These are phyloP conservation scores for Deilephila porcellus DNA, from an alignment of 2,888 invertebrate genomes.

Conservation along the genomic window DNA sequence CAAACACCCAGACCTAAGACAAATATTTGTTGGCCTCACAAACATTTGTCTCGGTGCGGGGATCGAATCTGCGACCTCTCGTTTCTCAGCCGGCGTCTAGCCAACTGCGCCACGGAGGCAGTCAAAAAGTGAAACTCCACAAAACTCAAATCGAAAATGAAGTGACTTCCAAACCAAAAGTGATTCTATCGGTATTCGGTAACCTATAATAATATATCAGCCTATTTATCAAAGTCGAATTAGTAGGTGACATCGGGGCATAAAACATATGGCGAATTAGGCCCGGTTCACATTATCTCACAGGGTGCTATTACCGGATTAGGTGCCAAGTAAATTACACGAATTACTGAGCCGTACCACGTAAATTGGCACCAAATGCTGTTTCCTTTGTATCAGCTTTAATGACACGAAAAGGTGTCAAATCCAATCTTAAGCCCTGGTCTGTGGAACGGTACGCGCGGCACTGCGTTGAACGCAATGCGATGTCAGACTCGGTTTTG, in stretches of 20 bases:
- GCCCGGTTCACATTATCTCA: conserved; percentile 53
- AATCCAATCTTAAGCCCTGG: conserved; percentile 7
- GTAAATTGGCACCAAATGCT: conserved; percentile 47
- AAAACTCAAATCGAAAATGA: conserved; percentile 6
- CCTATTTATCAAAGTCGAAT: conserved; percentile 79
- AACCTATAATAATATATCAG: conserved; percentile 60
- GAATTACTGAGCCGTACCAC: conserved; percentile 44
- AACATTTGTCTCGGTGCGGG: too few relatives aligned
- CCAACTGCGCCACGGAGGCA: too few relatives aligned
- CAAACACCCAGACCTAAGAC: too few relatives aligned
- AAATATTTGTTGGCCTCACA: too few relatives aligned
- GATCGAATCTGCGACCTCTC: too few relatives aligned
- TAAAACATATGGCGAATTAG: conserved; percentile 74
- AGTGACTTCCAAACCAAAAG: conserved; percentile 38
- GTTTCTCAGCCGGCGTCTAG: too few relatives aligned
- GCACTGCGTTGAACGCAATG: too few relatives aligned
- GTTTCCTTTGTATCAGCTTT: conserved; percentile 24
- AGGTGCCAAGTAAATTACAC: conserved; percentile 77
- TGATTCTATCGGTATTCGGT: conserved; percentile 50
- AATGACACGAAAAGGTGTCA: conserved; percentile 23
- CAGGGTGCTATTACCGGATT: conserved; percentile 71
- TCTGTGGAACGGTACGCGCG: too few relatives aligned
- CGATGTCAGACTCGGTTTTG: too few relatives aligned
- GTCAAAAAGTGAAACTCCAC: too few relatives aligned
- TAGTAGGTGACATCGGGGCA: conserved; percentile 74